phyloP scores from a whole-genome alignment of 2,888 invertebrate species.

The Cheilosia urbana region DNA sequence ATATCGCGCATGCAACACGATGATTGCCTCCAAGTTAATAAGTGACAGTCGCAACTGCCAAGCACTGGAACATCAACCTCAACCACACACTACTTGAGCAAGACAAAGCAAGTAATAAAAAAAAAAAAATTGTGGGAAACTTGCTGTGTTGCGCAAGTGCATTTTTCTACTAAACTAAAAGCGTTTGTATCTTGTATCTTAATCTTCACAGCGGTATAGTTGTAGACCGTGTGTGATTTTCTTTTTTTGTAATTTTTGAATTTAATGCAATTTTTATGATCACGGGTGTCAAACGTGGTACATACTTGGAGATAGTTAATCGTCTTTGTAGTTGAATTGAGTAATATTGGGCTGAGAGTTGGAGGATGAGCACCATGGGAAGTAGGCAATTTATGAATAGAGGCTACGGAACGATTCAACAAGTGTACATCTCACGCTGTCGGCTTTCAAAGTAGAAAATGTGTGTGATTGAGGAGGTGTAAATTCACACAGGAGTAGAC shows the following conservation, averaged over 20 bases:
- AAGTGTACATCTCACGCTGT: too few relatives aligned
- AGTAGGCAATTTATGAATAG: background rate
- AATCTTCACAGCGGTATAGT: background rate
- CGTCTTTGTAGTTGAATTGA: slow-evolving; percentile 5
- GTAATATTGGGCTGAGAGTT: slow-evolving; percentile 5
- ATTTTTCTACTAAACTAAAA: slow-evolving; percentile 16
- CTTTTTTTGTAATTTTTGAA: slow-evolving; percentile 9
- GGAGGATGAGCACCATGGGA: slow-evolving; percentile 16
- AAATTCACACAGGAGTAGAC: too few relatives aligned
- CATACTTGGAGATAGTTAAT: slow-evolving; percentile 1
- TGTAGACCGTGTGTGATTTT: background rate
- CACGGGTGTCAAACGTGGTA: slow-evolving; percentile 9
- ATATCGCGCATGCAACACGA: slow-evolving; percentile 36
- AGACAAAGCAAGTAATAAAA: background rate
- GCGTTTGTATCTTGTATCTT: slow-evolving; percentile 24
- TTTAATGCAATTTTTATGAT: slow-evolving; percentile 32
- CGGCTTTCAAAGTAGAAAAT: too few relatives aligned
- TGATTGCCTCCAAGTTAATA: slow-evolving; percentile 20
- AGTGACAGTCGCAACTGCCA: slow-evolving; percentile 14
- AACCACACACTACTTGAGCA: slow-evolving; percentile 14
- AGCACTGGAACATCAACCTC: slow-evolving; percentile 1
- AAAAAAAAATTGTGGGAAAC: slow-evolving; percentile 30
- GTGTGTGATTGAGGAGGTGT: too few relatives aligned
- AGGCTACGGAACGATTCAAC: background rate
- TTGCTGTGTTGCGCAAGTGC: slow-evolving; percentile 38